Evolutionary conservation across 2,888 invertebrate genomes (phyloP), one percentile per base, ranked within the genome.

Genomic region (Conus canariensis): DNA sequence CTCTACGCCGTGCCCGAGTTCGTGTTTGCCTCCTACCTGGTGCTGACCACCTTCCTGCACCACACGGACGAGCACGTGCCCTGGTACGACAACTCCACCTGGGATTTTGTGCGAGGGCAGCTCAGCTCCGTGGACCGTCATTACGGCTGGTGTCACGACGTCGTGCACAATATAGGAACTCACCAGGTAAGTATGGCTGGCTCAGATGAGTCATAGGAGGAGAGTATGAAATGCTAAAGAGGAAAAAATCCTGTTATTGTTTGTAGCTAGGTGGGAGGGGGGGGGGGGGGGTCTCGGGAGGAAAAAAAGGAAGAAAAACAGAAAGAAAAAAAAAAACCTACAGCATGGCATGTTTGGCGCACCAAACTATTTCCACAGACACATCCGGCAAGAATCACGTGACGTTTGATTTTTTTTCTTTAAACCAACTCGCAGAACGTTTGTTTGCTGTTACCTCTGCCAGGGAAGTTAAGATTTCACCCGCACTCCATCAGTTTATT

Each of bases 61-160:
- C 96, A 96, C 93, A 95, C 93, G 12, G 96, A 96, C 80, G 92
- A 94, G 82, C 93, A 93, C 80, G 93, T 95, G 25, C 95, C 95
- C 1, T 96, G 96, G 96, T 95, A 95, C 90, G 92, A 93, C 45
- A 94, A 95, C 90, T 91, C 92, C 56, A 91, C 93, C 86, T 96
- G 96, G 96, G 93, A 94, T 90, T 95, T 94, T 91, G 96, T 96
- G 25, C 93, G 94, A n/a, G 96, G 96, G 25, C 95, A 96, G 92
- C 93, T 96, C 59, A 95, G 95, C 83, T 94, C 95, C 10, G 93
- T 96, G 7, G 96, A 96, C 91, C 93, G 96, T 22, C 89, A 95
- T 90, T 96, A 96, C 92, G 96, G 96, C 60, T 93, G 94, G 93
- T 95, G 95, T 25, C 95, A 96, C 92, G 90, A 93, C 88, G 87